Evolutionary conservation across 1,140 invertebrate species (phyloP), one percentile per base, ranked within the genome.

Genomic region (Globodera ellingtonae): DNA sequence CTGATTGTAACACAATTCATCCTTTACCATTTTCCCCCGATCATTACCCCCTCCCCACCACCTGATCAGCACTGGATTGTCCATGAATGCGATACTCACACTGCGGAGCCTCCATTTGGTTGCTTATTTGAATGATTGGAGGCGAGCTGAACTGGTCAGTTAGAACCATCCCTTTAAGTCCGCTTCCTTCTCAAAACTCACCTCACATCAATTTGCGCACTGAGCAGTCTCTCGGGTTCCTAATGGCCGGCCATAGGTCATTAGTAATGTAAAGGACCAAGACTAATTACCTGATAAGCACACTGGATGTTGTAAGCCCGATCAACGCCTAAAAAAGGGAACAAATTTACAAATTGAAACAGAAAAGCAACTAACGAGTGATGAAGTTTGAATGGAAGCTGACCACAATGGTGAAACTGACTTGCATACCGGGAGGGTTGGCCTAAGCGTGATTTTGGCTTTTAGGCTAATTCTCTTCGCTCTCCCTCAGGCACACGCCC

Each of bases 341-440:
- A 75, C 44, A 24, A 72, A 71, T 35, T 72, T 6, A 50, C 8
- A 6, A n/a, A 72, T 35, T 35, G 21, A 46, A 6, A 9, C 6
- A 72, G 71, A 72, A 72, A 18, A 50, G 65, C 35, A 3, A 52
- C 47, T 6, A 44, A 50, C 65, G 69, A 69, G 79, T 84, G 83
- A 84, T 86, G 71, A 84, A 84, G 67, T 62, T 83, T 3, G 73
- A n/a, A 72, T 84, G 84, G 72, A 84, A 84, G 47, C 85, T 86
- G 66, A 84, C 84, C 13, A 84, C 71, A 4, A 85, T 79, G 8
- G 84, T 84, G 46, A 84, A 76, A 10, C 79, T 79, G 15, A 84
- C 65, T 35, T 81, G 75, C 10, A 85, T 81, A 6, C 83, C 83
- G 21, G 83, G 83, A 35, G 83, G 83, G 75, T 78, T 78, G 44